A percentile compares a stretch with the other conserved stretches of the same genome.
phyloP scores from a whole-genome alignment of 2,113 vertebrate species.

The Vireo altiloquus region DNA sequence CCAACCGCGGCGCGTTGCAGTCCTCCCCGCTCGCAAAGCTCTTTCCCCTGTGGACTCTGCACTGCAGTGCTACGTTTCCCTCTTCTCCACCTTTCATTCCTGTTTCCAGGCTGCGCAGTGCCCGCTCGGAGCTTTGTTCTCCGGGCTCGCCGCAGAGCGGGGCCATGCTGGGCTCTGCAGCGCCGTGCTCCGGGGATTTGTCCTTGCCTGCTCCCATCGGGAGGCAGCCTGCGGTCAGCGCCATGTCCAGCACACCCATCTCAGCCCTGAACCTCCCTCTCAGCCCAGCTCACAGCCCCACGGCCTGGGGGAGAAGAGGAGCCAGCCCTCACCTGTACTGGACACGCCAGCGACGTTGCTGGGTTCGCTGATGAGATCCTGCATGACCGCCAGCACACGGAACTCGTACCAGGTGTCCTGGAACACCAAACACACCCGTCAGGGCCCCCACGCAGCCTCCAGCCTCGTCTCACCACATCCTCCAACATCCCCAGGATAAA shows the following conservation, averaged over 20 bases:
- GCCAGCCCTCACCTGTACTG: conserved; percentile 84
- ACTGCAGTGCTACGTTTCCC: conserved; percentile 30
- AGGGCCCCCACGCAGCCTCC: neutral
- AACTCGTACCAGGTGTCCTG: conserved; percentile 99
- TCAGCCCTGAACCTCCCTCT: too few relatives aligned
- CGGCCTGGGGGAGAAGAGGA: neutral
- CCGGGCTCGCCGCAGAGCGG: neutral
- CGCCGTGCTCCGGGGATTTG: neutral
- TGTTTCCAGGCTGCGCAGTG: neutral
- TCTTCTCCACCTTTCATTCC: conserved; percentile 1
- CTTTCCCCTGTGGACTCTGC: neutral
- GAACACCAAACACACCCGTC: neutral
- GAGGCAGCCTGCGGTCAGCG: neutral
- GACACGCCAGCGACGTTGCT: conserved; percentile 98
- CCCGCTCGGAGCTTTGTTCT: neutral
- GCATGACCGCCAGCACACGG: conserved; percentile 97
- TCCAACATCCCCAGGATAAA: neutral
- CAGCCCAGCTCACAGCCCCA: neutral
- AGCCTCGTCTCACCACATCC: neutral
- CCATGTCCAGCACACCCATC: neutral
- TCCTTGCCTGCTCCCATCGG: neutral
- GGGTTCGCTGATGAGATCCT: conserved; percentile 98
- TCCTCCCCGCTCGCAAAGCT: neutral
- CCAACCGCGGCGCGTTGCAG: neutral
- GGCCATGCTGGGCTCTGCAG: neutral